Evolutionary conservation across 2,113 vertebrate species (phyloP).

Genomic region (Heterocephalus glaber): DNA sequence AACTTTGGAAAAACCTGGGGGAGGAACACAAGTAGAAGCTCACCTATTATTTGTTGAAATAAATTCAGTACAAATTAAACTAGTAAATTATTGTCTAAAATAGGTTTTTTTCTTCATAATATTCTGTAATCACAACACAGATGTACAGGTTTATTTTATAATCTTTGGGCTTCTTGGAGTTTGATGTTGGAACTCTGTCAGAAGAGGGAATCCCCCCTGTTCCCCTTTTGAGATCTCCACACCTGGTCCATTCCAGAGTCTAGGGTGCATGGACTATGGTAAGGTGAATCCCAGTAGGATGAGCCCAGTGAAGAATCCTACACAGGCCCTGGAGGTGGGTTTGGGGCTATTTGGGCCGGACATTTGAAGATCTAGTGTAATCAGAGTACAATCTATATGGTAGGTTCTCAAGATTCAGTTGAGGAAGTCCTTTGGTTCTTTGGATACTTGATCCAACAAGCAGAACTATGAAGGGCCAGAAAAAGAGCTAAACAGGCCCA

Average conservation of each 20-base stretch:
- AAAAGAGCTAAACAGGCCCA: background rate
- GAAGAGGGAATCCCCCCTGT: background rate
- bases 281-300: background rate
- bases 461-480: background rate
- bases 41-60: background rate
- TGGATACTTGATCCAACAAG: background rate
- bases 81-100: background rate
- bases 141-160: background rate
- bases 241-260: background rate
- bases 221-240: background rate
- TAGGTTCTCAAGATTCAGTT: background rate
- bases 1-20: background rate
- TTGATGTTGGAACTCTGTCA: background rate
- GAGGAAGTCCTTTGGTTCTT: background rate
- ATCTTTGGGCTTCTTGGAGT: background rate
- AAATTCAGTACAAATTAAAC: background rate
- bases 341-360: background rate
- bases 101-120: background rate
- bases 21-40: background rate
- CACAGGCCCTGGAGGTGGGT: background rate
- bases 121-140: background rate
- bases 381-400: background rate
- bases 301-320: background rate
- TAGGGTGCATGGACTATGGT: background rate
- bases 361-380: background rate